Evolutionary conservation across 2,113 vertebrate species (phyloP), one percentile per base, ranked within the genome.

Genomic region (Rana temporaria): DNA sequence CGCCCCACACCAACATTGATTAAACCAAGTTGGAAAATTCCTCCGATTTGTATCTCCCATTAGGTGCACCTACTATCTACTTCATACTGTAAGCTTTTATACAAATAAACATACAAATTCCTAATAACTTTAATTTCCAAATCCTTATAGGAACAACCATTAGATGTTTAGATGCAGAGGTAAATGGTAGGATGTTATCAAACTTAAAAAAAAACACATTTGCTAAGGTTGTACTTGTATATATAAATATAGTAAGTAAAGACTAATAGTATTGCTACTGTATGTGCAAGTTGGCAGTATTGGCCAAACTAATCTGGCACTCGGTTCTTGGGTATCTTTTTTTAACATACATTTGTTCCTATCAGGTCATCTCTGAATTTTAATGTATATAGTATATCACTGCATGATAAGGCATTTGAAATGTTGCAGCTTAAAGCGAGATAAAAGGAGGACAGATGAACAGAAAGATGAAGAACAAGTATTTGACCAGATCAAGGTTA

Each of bases 371-470:
- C 48, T 56, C 62, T 66, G 63, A 66, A 66, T 66, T 65, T 78
- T 30, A 65, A 78, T 66, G 22, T 63, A 67, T 78, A 66, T 48
- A 66, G 62, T 78, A 67, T 48, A 66, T 78, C 76, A 78, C 65
- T 56, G 22, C 32, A 26, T 32, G 48, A 78, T 67, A 78, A 78
- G 60, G 38, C 32, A 69, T 42, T 34, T 48, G 67, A 78, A 64
- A 66, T 65, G 63, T 32, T 56, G 65, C 1, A 56, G 63, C 60
- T 66, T 66, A 66, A 38, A 30, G 38, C 62, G 55, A 78, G 62
- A 78, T 78, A 42, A 78, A 78, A 78, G 22, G 12, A 19, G 19
- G 42, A 66, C n/a, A 67, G 64, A 67, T 79, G 52, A 68, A 79
- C 30, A 14, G 5, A 32, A 79, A 59, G 52, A 57, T 79, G 53